phyloP scores from a whole-genome alignment of 2,888 invertebrate species.

The Orthosia cruda region DNA sequence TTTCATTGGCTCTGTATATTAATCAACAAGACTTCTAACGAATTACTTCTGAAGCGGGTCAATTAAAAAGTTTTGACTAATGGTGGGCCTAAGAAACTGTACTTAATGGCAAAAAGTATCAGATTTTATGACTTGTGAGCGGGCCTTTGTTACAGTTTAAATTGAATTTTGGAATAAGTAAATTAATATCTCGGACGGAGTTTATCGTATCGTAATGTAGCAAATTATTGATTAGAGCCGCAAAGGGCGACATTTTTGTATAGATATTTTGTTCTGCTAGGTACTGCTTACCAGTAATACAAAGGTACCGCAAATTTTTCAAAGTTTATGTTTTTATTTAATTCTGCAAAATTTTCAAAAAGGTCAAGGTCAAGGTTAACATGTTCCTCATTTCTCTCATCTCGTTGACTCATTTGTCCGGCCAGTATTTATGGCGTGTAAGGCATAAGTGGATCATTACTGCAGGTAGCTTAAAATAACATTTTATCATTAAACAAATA shows the following conservation, averaged over 20 bases:
- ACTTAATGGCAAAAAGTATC: slow-evolving; percentile 51
- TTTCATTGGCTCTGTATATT: slow-evolving; percentile 43
- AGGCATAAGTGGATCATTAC: no score
- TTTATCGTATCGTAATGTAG: background rate
- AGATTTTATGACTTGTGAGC: slow-evolving; percentile 44
- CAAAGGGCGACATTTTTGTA: background rate
- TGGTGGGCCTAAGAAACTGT: slow-evolving; percentile 36
- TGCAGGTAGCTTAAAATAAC: no score
- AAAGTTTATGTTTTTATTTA: no score
- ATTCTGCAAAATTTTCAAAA: no score
- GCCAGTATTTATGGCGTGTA: no score
- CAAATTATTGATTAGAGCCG: slow-evolving; percentile 1
- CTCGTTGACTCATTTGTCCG: no score
- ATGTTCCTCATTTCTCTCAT: no score
- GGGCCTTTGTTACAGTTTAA: slow-evolving; percentile 40
- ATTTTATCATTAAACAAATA: no score
- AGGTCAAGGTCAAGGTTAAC: no score
- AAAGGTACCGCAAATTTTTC: no score
- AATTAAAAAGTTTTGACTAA: slow-evolving; percentile 69
- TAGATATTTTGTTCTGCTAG: background rate
- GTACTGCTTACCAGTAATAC: background rate
- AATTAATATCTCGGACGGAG: slow-evolving; percentile 27
- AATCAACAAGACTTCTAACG: slow-evolving; percentile 49
- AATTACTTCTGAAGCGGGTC: slow-evolving; percentile 51
- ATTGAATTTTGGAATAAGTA: slow-evolving; percentile 37